Percentiles rank a stretch among this genome's conserved stretches.
Evolutionary conservation across 2,888 invertebrate species (phyloP).

Genomic region (Labia minor): DNA sequence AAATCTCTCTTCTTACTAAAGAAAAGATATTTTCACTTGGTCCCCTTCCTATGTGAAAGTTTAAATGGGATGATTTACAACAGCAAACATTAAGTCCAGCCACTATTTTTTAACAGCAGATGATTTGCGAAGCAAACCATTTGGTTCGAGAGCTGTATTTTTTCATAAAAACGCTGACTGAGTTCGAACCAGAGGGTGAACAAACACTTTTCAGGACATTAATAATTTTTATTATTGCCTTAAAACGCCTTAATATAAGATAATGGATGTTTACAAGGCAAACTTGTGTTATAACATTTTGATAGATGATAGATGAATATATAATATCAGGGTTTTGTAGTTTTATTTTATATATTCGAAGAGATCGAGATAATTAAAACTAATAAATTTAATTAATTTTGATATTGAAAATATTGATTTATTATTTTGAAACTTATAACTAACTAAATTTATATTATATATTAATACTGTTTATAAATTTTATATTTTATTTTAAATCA

Average conservation of each 20-base stretch:
- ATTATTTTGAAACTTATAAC: too few relatives aligned
- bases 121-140: constrained; percentile 8
- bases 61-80: not conserved
- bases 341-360: too few relatives aligned
- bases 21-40: not conserved
- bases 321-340: too few relatives aligned
- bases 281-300: not conserved
- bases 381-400: too few relatives aligned
- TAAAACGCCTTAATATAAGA: not conserved
- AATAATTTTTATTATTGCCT: constrained; percentile 1
- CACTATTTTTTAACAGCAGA: not conserved
- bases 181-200: not conserved
- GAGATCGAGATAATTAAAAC: too few relatives aligned
- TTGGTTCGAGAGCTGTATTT: not conserved
- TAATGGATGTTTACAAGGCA: constrained; percentile 6
- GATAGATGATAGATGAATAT: too few relatives aligned
- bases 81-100: constrained; percentile 4
- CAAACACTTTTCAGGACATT: constrained; percentile 1
- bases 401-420: too few relatives aligned
- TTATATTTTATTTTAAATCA: too few relatives aligned
- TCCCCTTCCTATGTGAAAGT: not conserved
- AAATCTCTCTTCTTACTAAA: too few relatives aligned
- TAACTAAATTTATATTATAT: too few relatives aligned
- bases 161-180: constrained; percentile 1
- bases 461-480: too few relatives aligned